phyloP scores from a whole-genome alignment of 35 echinoderm and acorn worm genomes.

The Eucidaris tribuloides region DNA sequence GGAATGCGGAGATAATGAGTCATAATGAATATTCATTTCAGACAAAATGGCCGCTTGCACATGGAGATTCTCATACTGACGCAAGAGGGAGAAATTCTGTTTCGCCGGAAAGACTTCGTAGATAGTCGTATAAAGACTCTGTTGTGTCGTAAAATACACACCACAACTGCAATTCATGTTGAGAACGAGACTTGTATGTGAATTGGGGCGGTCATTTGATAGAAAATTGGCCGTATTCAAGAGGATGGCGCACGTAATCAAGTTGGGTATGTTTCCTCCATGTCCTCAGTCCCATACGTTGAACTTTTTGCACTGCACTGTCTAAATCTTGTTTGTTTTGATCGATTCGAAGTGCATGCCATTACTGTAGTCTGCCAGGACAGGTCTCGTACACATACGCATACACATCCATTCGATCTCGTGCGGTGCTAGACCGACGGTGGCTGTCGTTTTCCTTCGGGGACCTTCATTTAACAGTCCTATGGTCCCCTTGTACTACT shows the following conservation, averaged over 20 bases:
- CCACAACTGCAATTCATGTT: background rate
- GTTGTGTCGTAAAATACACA: too few species aligned
- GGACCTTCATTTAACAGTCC: too few species aligned
- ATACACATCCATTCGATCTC: too few species aligned
- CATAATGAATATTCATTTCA: slow-evolving; percentile 33
- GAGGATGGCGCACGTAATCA: slow-evolving; percentile 5
- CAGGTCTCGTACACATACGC: too few species aligned
- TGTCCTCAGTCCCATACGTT: background rate
- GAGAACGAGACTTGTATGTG: background rate
- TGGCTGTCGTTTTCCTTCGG: too few species aligned
- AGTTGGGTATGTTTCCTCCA: slow-evolving; percentile 5
- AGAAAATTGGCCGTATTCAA: slow-evolving; percentile 4
- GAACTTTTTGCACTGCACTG: background rate
- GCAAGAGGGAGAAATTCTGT: background rate
- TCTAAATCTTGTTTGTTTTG: background rate
- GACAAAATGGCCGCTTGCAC: background rate
- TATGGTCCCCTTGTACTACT: too few species aligned
- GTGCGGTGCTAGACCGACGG: too few species aligned
- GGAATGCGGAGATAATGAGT: slow-evolving; percentile 38
- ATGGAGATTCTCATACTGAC: background rate
- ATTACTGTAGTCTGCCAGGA: too few species aligned
- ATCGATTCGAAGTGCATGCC: background rate
- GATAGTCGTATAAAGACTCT: too few species aligned
- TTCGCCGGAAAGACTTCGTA: too few species aligned
- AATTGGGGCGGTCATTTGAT: slow-evolving; percentile 1